Conservation (phyloP, 1,140 invertebrate genomes). For the Neoseiulus cucumeris region DNA sequence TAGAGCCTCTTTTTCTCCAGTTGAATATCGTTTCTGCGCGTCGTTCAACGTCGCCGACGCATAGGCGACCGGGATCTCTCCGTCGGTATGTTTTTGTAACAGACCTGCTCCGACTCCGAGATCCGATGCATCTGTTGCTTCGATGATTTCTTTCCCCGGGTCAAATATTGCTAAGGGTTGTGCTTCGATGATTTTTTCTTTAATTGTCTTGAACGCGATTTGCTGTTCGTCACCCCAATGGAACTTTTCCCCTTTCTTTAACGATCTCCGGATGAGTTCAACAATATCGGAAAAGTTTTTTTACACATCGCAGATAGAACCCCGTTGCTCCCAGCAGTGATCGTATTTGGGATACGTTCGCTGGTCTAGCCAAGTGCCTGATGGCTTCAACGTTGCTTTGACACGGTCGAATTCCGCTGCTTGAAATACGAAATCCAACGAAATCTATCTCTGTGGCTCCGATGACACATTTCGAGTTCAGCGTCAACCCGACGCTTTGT, state of each 20-base stretch:
- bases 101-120: too few species aligned
- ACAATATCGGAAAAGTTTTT: neutral
- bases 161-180: neutral
- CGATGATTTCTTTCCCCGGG: neutral
- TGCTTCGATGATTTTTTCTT: neutral
- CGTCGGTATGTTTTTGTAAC: neutral
- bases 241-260: neutral
- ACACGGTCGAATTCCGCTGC: neutral
- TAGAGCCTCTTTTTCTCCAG: constrained; percentile 32
- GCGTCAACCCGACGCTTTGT: constrained; percentile 15
- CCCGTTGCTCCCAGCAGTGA: neutral
- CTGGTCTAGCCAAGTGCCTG: neutral
- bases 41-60: constrained; percentile 22
- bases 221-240: neutral
- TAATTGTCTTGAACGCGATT: neutral
- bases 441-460: neutral
- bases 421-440: neutral
- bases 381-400: neutral
- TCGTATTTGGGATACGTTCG: neutral
- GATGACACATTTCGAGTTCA: constrained; percentile 17
- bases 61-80: constrained; percentile 10
- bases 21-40: constrained; percentile 27
- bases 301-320: neutral
- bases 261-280: neutral
- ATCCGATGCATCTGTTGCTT: neutral